Evolutionary conservation across 2,113 vertebrate genomes (phyloP).

Genomic region (Choloepus hoffmanni): DNA sequence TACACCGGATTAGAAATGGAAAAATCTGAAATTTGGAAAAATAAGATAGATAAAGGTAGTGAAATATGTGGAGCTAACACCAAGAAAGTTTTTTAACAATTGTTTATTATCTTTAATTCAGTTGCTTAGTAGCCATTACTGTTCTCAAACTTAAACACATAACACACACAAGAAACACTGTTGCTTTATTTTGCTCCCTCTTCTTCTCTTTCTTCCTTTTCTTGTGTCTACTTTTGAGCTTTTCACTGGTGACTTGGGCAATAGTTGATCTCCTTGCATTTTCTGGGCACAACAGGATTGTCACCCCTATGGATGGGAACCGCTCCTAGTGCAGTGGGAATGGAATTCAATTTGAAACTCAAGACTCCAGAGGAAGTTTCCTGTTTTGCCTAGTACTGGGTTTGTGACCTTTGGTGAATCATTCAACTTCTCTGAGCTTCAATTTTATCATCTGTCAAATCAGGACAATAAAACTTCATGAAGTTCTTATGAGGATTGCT

Average conservation of each 20-base stretch:
- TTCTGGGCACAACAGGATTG: neutral
- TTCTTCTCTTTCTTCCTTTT: neutral
- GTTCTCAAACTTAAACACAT: neutral
- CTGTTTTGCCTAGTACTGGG: neutral
- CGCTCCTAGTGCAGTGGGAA: neutral
- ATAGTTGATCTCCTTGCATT: neutral
- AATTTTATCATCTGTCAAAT: conserved; percentile 39
- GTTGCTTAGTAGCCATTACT: neutral
- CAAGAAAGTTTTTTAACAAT: neutral
- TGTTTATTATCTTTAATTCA: conserved; percentile 39
- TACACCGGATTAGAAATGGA: neutral
- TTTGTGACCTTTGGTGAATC: neutral
- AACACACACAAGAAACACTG: neutral
- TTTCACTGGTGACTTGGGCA: neutral
- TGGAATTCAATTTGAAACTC: neutral
- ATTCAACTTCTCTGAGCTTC: neutral
- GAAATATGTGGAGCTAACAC: neutral
- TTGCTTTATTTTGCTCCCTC: neutral
- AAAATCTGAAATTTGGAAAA: conserved; percentile 28
- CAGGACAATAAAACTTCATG: neutral
- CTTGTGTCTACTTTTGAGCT: neutral
- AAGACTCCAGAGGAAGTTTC: neutral
- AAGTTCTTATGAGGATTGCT: neutral
- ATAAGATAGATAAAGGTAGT: neutral
- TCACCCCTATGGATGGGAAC: neutral